Conservation (phyloP, 2,113 vertebrate genomes). For the Empidonax traillii region DNA sequence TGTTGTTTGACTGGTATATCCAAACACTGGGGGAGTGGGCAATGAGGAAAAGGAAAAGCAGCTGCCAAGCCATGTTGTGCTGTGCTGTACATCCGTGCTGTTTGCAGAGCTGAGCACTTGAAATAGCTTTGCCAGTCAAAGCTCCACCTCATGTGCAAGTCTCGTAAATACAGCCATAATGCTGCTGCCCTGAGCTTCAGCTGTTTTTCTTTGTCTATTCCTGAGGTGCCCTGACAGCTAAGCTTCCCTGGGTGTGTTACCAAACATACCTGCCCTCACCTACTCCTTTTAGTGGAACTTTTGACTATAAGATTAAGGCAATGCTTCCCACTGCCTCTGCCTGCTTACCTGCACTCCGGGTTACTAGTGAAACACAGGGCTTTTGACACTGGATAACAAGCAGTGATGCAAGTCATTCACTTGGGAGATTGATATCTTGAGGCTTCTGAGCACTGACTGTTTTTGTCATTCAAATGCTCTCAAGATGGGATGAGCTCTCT, state of each 20-base stretch:
- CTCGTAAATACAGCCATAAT: not conserved
- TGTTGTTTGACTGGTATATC: not conserved
- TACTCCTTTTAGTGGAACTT: constrained; percentile 20
- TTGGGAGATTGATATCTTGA: constrained; percentile 28
- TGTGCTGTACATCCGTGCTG: not conserved
- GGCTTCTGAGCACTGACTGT: constrained; percentile 26
- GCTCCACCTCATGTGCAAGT: not conserved
- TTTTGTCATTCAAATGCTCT: constrained; percentile 43
- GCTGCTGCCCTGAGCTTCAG: constrained; percentile 44
- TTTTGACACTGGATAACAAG: constrained; percentile 4
- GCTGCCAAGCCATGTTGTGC: not conserved
- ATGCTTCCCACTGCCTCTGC: constrained; percentile 57
- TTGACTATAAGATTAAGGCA: not conserved
- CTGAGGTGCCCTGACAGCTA: constrained; percentile 35
- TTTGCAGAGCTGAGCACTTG: constrained; percentile 23
- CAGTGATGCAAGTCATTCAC: constrained; percentile 22
- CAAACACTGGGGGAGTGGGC: not conserved
- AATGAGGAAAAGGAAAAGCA: not conserved
- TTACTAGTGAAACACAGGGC: constrained; percentile 28
- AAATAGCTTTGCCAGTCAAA: constrained; percentile 1
- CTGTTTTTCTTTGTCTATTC: constrained; percentile 25
- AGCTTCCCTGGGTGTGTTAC: constrained; percentile 32
- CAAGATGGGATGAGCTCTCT: constrained; percentile 36
- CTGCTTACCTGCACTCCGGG: constrained; percentile 67
- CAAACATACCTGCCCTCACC: constrained; percentile 17